phyloP scores from a whole-genome alignment of 2,888 invertebrate species.

The Ophion obscuratus region DNA sequence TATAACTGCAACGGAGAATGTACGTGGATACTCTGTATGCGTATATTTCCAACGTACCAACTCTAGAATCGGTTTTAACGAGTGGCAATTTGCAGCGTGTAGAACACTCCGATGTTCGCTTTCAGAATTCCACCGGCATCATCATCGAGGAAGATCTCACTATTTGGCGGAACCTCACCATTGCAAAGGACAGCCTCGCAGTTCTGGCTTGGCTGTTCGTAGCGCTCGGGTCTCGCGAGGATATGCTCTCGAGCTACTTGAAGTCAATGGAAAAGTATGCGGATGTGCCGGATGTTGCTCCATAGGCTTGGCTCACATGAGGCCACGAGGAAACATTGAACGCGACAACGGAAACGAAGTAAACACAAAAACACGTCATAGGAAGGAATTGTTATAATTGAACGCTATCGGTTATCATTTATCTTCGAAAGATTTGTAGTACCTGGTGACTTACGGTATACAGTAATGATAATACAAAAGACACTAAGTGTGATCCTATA shows the following conservation, averaged over 20 bases:
- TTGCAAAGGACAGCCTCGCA: slow-evolving; percentile 78
- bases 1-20: slow-evolving; percentile 35
- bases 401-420: slow-evolving; percentile 83
- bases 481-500: slow-evolving; percentile 78
- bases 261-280: slow-evolving; percentile 77
- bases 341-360: not conserved
- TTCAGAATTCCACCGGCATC: slow-evolving; percentile 59
- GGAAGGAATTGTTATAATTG: slow-evolving; percentile 67
- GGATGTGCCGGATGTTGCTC: slow-evolving; percentile 59
- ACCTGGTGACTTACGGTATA: slow-evolving; percentile 79
- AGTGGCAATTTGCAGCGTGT: not conserved
- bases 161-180: slow-evolving; percentile 77
- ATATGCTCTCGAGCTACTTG: slow-evolving; percentile 77
- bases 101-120: not conserved
- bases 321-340: not conserved
- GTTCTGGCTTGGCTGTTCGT: slow-evolving; percentile 80
- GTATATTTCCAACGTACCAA: not conserved
- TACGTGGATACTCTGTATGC: slow-evolving; percentile 54
- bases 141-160: slow-evolving; percentile 71
- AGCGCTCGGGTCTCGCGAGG: slow-evolving; percentile 76
- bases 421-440: slow-evolving; percentile 81
- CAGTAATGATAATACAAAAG: slow-evolving; percentile 82
- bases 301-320: not conserved
- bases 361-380: slow-evolving; percentile 41
- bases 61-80: not conserved